Conservation (phyloP, 2,113 vertebrate species). For the Eptatretus burgeri region DNA sequence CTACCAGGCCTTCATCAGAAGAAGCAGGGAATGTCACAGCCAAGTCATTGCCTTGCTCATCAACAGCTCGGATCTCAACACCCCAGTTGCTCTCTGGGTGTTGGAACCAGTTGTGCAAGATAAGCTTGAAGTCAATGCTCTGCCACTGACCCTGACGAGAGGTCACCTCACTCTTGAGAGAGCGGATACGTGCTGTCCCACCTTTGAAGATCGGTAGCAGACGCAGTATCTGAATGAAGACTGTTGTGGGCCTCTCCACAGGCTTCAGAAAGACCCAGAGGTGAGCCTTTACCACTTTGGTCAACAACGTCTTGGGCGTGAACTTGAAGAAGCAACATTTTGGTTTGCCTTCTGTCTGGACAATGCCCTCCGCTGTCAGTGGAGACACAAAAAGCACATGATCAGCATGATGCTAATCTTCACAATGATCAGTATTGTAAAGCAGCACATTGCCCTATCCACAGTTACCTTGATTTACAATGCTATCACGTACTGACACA, state of each 20-base stretch:
- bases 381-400: too few species aligned
- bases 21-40: constrained; percentile 70
- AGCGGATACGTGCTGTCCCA: constrained; percentile 69
- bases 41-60: constrained; percentile 73
- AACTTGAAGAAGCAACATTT: constrained; percentile 95
- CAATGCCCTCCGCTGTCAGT: constrained; percentile 43
- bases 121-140: constrained; percentile 96
- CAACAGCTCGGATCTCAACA: constrained; percentile 91
- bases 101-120: constrained; percentile 96
- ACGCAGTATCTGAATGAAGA: constrained; percentile 82
- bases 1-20: constrained; percentile 84
- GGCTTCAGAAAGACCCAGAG: constrained; percentile 86
- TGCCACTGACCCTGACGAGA: constrained; percentile 75
- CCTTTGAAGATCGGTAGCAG: constrained; percentile 69
- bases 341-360: constrained; percentile 75
- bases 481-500: too few species aligned
- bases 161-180: constrained; percentile 76
- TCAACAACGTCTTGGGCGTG: constrained; percentile 95
- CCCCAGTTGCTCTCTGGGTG: constrained; percentile 97
- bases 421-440: too few species aligned
- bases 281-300: constrained; percentile 86
- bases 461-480: too few species aligned
- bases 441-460: too few species aligned
- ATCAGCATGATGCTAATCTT: too few species aligned
- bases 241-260: constrained; percentile 58